phyloP scores from a whole-genome alignment of 2,113 vertebrate genomes.

The Cricetomys ansorgei region DNA sequence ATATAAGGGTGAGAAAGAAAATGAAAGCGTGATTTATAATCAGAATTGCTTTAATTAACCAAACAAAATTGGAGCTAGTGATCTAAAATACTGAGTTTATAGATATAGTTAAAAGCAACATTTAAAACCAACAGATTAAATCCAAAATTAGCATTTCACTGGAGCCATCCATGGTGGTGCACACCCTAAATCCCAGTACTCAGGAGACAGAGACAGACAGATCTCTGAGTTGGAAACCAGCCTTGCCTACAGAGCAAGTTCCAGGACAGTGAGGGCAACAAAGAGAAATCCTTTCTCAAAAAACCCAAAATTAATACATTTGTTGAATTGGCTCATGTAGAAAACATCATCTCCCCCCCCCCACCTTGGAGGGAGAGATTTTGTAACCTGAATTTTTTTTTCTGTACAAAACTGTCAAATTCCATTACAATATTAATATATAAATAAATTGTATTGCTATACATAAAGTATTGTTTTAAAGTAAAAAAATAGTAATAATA shows the following conservation, averaged over 20 bases:
- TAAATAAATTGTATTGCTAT: neutral
- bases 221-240: neutral
- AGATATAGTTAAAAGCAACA: neutral
- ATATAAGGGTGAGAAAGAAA: constrained; percentile 9
- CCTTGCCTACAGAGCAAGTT: neutral
- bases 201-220: neutral
- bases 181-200: neutral
- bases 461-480: neutral
- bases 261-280: neutral
- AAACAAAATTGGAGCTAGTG: constrained; percentile 19
- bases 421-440: neutral
- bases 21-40: neutral
- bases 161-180: neutral
- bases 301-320: neutral
- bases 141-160: constrained; percentile 22
- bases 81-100: neutral
- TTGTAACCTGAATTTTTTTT: neutral
- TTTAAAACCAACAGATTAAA: constrained; percentile 13
- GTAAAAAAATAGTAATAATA: neutral
- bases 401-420: neutral
- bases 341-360: neutral
- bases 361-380: neutral
- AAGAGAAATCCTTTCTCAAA: neutral
- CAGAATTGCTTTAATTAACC: neutral
- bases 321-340: neutral